These are phyloP conservation scores for Dendrocopos noguchii DNA, from an alignment of 2,113 vertebrate genomes.

Conservation along the genomic window DNA sequence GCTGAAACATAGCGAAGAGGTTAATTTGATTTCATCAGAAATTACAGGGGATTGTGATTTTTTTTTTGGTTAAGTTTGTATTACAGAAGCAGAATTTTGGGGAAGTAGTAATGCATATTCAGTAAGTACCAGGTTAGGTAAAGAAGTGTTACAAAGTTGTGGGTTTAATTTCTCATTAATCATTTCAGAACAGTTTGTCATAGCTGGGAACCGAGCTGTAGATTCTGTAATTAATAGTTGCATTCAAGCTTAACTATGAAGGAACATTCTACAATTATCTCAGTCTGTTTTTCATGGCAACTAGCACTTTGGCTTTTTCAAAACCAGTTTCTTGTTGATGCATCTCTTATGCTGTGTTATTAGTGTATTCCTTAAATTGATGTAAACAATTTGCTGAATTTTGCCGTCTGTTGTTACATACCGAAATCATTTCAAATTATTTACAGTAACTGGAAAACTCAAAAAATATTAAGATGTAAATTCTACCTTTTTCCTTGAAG, in stretches of 20 bases:
- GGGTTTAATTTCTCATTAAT: background rate
- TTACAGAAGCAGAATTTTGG: background rate
- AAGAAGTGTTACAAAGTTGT: background rate
- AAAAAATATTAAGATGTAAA: background rate
- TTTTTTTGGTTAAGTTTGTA: background rate
- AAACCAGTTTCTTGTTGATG: conserved; percentile 22
- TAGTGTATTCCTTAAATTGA: conserved; percentile 7
- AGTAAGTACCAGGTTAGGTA: background rate
- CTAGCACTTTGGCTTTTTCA: background rate
- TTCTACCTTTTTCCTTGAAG: background rate
- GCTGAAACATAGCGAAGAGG: background rate
- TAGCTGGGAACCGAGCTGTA: background rate
- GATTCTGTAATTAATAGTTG: conserved; percentile 13
- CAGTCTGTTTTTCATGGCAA: background rate
- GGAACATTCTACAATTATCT: conserved; percentile 2
- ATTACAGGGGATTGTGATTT: background rate
- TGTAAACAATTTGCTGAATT: background rate
- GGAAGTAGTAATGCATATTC: background rate
- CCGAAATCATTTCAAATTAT: background rate
- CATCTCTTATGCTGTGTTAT: background rate
- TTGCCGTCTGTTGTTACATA: background rate
- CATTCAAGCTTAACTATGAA: background rate
- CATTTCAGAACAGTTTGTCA: background rate
- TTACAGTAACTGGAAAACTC: background rate
- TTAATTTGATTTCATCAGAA: background rate